Evolutionary conservation across 2,797 vertebrate genomes (phyloP), one percentile per base, ranked within the genome.

Genomic region (Etheostoma nigrum): DNA sequence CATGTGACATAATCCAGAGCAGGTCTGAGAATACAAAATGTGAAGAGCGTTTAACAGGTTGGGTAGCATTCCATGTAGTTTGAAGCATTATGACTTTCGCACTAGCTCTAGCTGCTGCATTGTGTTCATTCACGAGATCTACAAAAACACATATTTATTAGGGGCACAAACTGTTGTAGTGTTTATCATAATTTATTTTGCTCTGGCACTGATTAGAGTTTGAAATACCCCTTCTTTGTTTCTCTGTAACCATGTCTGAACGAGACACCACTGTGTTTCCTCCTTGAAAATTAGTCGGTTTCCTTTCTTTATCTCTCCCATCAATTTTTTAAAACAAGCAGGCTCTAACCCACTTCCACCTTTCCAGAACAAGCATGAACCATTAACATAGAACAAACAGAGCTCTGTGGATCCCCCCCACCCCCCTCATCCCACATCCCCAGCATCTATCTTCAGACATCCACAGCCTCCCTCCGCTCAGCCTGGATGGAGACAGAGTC

Each of bases 351-450:
- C 58, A 81, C 78, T 82, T 92, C 81, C 75, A 86, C 63, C 33
- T 59, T 88, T 79, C 81, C 63, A 51, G 23, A 76, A 80, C 57
- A 75, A 89, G 83, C 74, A 79, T 86, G 86, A 90, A 74, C 78
- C 86, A 82, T 85, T 90, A 88, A 79, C 76, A 77, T 52, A 82
- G 67, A 85, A 88, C 83, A 92, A 92, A 87, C 82, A 89, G 69
- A 73, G 72, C 83, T 84, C 83, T 91, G 81, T 80, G 78, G 80
- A 57, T 82, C 61, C 47, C 40, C 25, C 76, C 40, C 21, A 48
- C 30, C 25, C 60, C 12, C 27, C 3, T 74, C n/a, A 16, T 42
- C 51, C n/a, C 10, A 10, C 44, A 76, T 69, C 66, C 36, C 79
- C 78, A 53, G 71, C 76, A 85, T 88, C 91, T 83, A 89, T 78